Evolutionary conservation across 2,797 vertebrate species (phyloP), one percentile per base, ranked within the genome.

Genomic region (Ambastaia sidthimunki): DNA sequence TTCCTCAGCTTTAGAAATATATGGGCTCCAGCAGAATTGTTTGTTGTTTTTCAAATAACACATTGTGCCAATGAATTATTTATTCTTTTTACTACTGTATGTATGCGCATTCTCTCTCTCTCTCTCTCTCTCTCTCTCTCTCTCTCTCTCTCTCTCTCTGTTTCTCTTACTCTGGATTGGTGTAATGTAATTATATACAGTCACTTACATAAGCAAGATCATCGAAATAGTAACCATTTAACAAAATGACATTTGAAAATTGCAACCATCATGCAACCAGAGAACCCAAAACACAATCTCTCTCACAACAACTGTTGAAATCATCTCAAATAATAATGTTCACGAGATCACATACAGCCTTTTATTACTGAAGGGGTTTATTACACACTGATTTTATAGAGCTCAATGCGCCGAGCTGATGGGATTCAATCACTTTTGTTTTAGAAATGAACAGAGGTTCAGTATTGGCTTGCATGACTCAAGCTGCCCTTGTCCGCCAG

Each of bases 21-120:
- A 25, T 28, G 28, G 10, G 1, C 74, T 74, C 59, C 23, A 37
- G 37, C 31, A 28, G 48, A 50, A 67, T 76, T 70, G 23, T 78
- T 78, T 62, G 23, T 34, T 60, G 31, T 59, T 70, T 21, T 62
- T 78, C 15, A 50, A 48, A 60, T 78, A 62, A 50, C 55, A 60
- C 66, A 62, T 50, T 59, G 75, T 62, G 25, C 55, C 5, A 7
- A 78, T 78, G 4, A 78, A 78, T 70, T 71, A 78, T 71, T 78
- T n/a, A 71, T 37, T 52, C 1, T 52, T 71, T 23, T 23, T 34
- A 34, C 37, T 60, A n/a, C 25, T 62, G 59, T 18, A 62, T 62
- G 23, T 44, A 44, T 44, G 41, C 41, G 10, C 10, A 7, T 7
- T 44, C 41, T 44, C 41, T 44, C 10, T 44, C 41, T 44, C 9